phyloP scores from a whole-genome alignment of 2,888 invertebrate genomes.

The Orthonychiurus folsomi region DNA sequence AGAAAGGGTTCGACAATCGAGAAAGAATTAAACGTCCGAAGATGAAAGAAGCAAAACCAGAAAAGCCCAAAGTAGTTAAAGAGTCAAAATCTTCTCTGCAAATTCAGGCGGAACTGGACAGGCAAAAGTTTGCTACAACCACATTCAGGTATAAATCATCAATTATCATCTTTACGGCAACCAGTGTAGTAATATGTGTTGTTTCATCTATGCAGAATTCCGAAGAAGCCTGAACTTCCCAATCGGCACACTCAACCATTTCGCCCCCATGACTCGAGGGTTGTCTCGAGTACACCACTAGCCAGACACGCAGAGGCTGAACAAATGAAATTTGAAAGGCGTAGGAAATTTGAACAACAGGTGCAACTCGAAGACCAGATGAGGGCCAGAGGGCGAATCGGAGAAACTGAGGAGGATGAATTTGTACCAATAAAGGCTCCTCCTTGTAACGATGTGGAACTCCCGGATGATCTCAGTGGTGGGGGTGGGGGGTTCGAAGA shows the following conservation, averaged over 20 bases:
- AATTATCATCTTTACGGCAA: not conserved
- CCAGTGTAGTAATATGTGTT: not conserved
- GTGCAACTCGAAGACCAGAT: not conserved
- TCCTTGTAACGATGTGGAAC: no score
- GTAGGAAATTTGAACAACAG: no score
- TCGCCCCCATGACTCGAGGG: not conserved
- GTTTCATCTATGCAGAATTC: slow-evolving; percentile 4
- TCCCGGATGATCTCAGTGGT: no score
- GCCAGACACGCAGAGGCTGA: no score
- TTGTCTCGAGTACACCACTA: no score
- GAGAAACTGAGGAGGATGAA: no score
- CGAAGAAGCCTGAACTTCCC: not conserved
- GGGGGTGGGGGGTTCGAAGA: slow-evolving; percentile 14
- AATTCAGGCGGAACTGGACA: slow-evolving; percentile 1
- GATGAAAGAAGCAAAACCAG: slow-evolving; percentile 3
- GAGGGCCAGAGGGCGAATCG: not conserved
- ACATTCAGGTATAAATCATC: not conserved
- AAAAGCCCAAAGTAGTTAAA: slow-evolving; percentile 3
- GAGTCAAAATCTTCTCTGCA: not conserved
- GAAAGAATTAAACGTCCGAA: slow-evolving; percentile 5
- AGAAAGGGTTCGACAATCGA: slow-evolving; percentile 14
- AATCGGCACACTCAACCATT: not conserved
- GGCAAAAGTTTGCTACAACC: not conserved
- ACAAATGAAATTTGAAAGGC: no score
- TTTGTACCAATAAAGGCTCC: no score